These are phyloP conservation scores for Taenaris catops DNA, from an alignment of 2,888 invertebrate species.

Conservation along the genomic window DNA sequence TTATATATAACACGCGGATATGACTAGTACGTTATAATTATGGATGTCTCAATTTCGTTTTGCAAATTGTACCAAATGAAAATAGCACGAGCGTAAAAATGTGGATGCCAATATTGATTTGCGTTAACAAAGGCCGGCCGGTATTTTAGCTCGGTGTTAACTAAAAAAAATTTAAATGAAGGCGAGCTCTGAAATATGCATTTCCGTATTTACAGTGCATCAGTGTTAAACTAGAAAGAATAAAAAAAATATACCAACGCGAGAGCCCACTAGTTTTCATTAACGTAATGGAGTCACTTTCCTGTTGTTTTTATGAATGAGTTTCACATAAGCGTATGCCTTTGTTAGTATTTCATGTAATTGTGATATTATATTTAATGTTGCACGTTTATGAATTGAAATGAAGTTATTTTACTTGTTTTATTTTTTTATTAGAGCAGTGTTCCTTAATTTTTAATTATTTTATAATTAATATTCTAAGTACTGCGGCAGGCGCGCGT, in stretches of 20 bases:
- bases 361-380: too few relatives aligned
- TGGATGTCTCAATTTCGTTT: too few relatives aligned
- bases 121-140: background rate
- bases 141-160: conserved; percentile 1
- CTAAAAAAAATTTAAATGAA: conserved; percentile 4
- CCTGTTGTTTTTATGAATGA: conserved; percentile 50
- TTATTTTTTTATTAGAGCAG: too few relatives aligned
- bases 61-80: background rate
- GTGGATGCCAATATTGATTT: conserved; percentile 3
- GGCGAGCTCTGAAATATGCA: conserved; percentile 9
- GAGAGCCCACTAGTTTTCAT: conserved; percentile 68
- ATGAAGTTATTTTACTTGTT: too few relatives aligned
- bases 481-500: too few relatives aligned
- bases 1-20: too few relatives aligned
- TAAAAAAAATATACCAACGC: conserved; percentile 34
- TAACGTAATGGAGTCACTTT: conserved; percentile 52
- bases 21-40: too few relatives aligned
- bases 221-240: conserved; percentile 26
- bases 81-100: background rate
- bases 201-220: conserved; percentile 26
- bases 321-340: conserved; percentile 19
- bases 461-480: too few relatives aligned
- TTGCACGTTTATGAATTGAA: too few relatives aligned
- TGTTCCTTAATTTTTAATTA: too few relatives aligned
- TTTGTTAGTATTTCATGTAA: too few relatives aligned